Evolutionary conservation across 2,113 vertebrate genomes (phyloP).

Genomic region (Oophaga pumilio): DNA sequence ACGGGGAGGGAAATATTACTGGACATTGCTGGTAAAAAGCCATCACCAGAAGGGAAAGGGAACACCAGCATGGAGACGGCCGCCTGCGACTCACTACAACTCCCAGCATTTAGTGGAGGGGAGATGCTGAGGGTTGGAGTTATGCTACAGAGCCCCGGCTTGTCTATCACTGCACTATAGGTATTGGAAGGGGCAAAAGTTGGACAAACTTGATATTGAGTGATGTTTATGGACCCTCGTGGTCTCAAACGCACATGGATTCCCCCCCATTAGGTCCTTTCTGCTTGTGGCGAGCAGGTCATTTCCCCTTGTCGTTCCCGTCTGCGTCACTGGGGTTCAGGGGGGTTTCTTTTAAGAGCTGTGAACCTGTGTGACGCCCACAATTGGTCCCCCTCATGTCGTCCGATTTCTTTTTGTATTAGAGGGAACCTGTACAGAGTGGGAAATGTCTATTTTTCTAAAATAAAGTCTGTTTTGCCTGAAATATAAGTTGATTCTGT

Average conservation of each 20-base stretch:
- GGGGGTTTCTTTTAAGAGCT: not conserved
- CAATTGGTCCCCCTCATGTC: conserved; percentile 7
- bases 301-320: conserved; percentile 8
- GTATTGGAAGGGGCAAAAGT: not conserved
- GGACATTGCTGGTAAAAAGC: not conserved
- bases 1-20: not conserved
- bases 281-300: not conserved
- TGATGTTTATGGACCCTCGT: not conserved
- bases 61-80: not conserved
- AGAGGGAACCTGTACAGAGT: conserved; percentile 53
- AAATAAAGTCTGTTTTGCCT: conserved; percentile 48
- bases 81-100: not conserved
- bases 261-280: not conserved
- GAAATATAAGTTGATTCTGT: not conserved
- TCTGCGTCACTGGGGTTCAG: not conserved
- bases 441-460: conserved; percentile 60
- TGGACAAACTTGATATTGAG: not conserved
- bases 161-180: not conserved
- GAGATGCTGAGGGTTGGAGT: conserved; percentile 2
- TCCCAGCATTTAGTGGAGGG: not conserved
- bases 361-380: not conserved
- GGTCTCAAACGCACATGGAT: not conserved
- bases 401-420: conserved; percentile 21
- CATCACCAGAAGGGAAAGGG: not conserved
- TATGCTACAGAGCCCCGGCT: not conserved